Percentiles rank a stretch among this genome's conserved stretches.
Conservation (phyloP, 1,140 invertebrate genomes). For the Potamilus streckersoni region DNA sequence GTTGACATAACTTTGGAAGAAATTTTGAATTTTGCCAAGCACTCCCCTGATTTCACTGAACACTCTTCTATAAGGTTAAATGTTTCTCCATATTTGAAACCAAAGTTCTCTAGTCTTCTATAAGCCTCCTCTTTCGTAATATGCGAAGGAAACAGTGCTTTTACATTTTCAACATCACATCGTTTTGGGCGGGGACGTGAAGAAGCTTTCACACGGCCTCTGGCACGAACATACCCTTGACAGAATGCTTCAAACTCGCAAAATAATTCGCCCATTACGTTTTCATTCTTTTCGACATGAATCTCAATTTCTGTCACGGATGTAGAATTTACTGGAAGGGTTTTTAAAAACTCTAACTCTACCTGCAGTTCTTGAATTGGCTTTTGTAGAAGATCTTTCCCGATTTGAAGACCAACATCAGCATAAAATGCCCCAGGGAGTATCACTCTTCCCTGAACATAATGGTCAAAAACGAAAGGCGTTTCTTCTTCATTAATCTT, state of each 20-base stretch:
- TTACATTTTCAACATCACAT: constrained; percentile 7
- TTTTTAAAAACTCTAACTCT: constrained; percentile 18
- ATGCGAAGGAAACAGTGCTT: neutral
- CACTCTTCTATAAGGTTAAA: neutral
- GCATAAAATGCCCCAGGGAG: constrained; percentile 27
- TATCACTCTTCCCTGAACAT: constrained; percentile 9
- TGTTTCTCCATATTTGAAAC: constrained; percentile 18
- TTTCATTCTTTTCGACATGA: neutral
- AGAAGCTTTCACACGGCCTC: neutral
- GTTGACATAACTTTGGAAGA: neutral
- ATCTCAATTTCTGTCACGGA: neutral
- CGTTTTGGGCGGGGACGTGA: neutral
- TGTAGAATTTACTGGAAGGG: constrained; percentile 1
- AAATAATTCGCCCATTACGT: neutral
- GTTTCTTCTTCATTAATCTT: constrained; percentile 11
- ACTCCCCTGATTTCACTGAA: constrained; percentile 3
- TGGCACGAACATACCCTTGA: constrained; percentile 8
- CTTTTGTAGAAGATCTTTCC: neutral
- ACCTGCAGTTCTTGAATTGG: neutral
- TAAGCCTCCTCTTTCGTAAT: constrained; percentile 1
- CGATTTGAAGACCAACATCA: constrained; percentile 26
- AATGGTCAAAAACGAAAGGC: constrained; percentile 27
- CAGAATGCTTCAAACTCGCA: constrained; percentile 2
- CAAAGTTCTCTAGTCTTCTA: constrained; percentile 2
- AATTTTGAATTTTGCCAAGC: constrained; percentile 5